These are phyloP conservation scores for Vespertilio murinus DNA, from an alignment of 2,797 vertebrate genomes.

Conservation along the genomic window DNA sequence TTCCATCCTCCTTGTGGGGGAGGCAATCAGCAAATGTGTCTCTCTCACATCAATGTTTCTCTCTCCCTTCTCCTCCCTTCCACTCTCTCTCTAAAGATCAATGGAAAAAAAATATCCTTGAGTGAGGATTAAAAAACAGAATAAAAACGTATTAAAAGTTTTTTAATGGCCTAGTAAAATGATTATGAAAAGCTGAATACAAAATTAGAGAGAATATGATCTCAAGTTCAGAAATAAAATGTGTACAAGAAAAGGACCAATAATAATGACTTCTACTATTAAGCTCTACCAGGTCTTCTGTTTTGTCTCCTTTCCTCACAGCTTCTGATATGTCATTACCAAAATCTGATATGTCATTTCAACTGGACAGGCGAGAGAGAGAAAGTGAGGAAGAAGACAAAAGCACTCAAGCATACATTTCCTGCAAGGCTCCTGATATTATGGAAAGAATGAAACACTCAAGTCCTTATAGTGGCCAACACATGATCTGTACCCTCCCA, in stretches of 20 bases:
- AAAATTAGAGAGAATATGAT: background rate
- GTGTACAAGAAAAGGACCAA: background rate
- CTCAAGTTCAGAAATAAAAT: constrained; percentile 3
- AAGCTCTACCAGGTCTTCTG: background rate
- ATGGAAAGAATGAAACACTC: background rate
- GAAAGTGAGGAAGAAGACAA: background rate
- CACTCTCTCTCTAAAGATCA: too few species aligned
- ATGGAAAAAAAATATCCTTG: too few species aligned
- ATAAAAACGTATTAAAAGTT: background rate
- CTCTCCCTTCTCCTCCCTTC: too few species aligned
- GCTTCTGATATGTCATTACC: too few species aligned
- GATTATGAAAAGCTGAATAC: background rate
- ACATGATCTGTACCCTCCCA: background rate
- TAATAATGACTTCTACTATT: background rate
- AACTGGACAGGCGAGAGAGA: background rate
- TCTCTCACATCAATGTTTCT: too few species aligned
- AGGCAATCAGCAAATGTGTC: too few species aligned
- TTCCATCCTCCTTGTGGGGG: too few species aligned
- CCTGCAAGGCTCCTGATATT: background rate
- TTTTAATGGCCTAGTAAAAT: constrained; percentile 1
- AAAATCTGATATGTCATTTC: background rate
- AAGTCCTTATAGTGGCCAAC: background rate
- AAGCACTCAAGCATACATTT: background rate
- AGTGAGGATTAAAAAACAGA: too few species aligned
- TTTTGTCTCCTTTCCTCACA: background rate